Evolutionary conservation across 1,140 invertebrate genomes (phyloP), one percentile per base, ranked within the genome.

Genomic region (Mercenaria mercenaria): DNA sequence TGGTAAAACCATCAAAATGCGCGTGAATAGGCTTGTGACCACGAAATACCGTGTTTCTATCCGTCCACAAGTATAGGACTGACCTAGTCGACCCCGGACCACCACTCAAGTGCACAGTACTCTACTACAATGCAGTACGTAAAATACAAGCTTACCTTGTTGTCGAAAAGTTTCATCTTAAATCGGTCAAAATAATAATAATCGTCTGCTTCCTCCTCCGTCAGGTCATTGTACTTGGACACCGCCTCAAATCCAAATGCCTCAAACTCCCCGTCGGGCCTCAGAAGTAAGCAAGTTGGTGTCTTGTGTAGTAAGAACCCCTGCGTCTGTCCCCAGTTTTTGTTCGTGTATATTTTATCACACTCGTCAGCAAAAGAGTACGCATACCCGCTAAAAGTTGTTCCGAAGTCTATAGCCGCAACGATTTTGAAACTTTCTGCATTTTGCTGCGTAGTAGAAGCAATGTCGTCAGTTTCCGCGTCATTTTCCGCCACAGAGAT

Each of bases 101-200:
- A n/a, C n/a, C n/a, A n/a, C n/a, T n/a, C n/a, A n/a, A n/a, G n/a
- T n/a, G n/a, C n/a, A n/a, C n/a, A n/a, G n/a, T n/a, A n/a, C n/a
- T n/a, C n/a, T n/a, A n/a, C n/a, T n/a, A n/a, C n/a, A n/a, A n/a
- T n/a, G n/a, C n/a, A n/a, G n/a, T n/a, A n/a, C n/a, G n/a, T n/a
- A n/a, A n/a, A n/a, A n/a, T n/a, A n/a, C n/a, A n/a, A n/a, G n/a
- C 43, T 94, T 94, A 97, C 97, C 94, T 96, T 96, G 89, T 97
- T 96, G 84, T 96, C 96, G 92, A 97, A 97, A 6, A 97, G 94
- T 59, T 96, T 95, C 97, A 97, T 97, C 94, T 97, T 97, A 93
- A 97, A 97, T 90, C 97, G 96, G 92, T 97, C 97, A 93, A 97
- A 97, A 92, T 97, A 97, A 29, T 96, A 95, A 96, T 97, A 97